These are phyloP conservation scores for Nebria ingens DNA, from an alignment of 1,140 invertebrate species.

Conservation along the genomic window DNA sequence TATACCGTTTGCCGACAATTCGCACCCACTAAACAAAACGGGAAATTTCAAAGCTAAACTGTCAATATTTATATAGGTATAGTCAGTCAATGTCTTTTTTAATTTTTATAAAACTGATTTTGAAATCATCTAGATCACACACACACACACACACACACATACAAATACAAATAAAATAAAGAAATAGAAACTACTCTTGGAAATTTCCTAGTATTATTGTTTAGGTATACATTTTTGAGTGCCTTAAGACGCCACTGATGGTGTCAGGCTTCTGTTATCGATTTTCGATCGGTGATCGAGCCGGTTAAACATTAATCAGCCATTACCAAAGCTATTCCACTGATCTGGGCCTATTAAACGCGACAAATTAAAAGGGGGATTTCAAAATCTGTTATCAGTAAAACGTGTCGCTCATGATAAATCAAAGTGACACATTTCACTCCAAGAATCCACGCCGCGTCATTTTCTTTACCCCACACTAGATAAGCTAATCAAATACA, in stretches of 20 bases:
- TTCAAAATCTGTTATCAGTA: not conserved
- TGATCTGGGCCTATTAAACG: not conserved
- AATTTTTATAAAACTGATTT: not conserved
- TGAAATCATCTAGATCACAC: too few relatives aligned
- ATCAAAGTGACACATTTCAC: not conserved
- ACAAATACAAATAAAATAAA: too few relatives aligned
- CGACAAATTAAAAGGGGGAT: not conserved
- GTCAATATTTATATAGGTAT: not conserved
- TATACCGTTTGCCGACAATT: slow-evolving; percentile 3
- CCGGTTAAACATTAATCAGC: slow-evolving; percentile 2
- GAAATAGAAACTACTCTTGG: too few relatives aligned
- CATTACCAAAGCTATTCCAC: not conserved
- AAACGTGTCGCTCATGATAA: not conserved
- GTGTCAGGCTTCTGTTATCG: too few relatives aligned
- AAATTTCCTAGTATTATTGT: too few relatives aligned
- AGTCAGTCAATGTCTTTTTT: not conserved
- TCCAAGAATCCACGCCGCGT: too few relatives aligned
- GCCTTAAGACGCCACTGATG: too few relatives aligned
- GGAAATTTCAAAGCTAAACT: not conserved
- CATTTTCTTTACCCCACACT: too few relatives aligned
- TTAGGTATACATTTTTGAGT: too few relatives aligned
- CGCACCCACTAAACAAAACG: slow-evolving; percentile 1
- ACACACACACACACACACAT: too few relatives aligned
- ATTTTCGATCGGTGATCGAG: too few relatives aligned
- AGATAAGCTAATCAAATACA: too few relatives aligned